Percentiles rank a stretch among this genome's conserved stretches.
Conservation (phyloP, 2,113 vertebrate genomes). For the Ardeotis arabs region DNA sequence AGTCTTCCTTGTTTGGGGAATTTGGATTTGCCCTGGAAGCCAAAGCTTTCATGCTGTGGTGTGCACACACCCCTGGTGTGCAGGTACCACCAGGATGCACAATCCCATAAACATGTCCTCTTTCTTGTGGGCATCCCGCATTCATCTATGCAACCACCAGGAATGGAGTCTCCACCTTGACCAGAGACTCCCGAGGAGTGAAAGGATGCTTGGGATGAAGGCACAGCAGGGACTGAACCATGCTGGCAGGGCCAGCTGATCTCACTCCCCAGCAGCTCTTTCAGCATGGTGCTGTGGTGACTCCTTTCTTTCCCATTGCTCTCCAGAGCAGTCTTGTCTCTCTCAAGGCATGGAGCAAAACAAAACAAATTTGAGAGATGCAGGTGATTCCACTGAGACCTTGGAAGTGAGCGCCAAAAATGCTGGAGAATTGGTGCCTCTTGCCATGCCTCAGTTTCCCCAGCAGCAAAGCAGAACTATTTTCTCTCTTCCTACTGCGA, state of each 20-base stretch:
- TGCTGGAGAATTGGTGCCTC: fast-evolving
- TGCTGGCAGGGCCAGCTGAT: neutral
- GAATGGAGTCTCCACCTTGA: neutral
- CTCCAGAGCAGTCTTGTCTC: fast-evolving
- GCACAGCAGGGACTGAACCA: neutral
- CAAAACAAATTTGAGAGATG: neutral
- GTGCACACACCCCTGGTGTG: neutral
- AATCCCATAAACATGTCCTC: neutral
- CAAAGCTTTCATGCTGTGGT: neutral
- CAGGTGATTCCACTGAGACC: neutral
- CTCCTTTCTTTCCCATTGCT: neutral
- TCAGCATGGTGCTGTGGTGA: neutral
- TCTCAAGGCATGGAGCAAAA: neutral
- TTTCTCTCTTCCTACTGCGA: neutral
- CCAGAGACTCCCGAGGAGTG: neutral
- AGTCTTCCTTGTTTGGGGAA: neutral
- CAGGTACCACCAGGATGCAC: neutral
- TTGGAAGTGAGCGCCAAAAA: neutral
- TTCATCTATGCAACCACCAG: neutral
- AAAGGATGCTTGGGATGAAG: neutral
- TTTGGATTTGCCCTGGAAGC: neutral
- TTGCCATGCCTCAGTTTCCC: neutral
- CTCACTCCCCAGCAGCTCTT: fast-evolving
- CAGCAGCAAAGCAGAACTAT: neutral
- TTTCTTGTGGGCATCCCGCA: neutral